Conservation (phyloP, 2,797 vertebrate species). For the Octomys mimax region DNA sequence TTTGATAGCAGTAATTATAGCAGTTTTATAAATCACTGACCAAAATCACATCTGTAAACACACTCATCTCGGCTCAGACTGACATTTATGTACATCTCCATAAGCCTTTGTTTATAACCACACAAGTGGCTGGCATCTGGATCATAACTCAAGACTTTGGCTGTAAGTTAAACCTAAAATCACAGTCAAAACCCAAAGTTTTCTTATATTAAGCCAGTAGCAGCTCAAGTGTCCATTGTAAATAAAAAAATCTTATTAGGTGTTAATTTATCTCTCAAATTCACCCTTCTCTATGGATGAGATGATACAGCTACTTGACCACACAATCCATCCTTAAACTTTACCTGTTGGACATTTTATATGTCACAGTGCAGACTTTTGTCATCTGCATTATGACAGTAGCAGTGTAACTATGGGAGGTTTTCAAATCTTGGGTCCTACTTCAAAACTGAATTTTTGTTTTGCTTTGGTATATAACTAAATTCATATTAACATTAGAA, state of each 20-base stretch:
- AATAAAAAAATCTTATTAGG: not conserved
- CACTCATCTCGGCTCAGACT: not conserved
- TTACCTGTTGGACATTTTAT: not conserved
- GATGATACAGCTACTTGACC: not conserved
- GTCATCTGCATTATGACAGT: fast-evolving
- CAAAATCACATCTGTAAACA: not conserved
- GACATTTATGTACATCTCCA: not conserved
- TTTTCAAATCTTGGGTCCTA: not conserved
- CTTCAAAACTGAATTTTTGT: not conserved
- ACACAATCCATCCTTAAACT: not conserved
- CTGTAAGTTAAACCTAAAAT: not conserved
- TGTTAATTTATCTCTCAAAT: not conserved
- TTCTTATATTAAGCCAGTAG: not conserved
- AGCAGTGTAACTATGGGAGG: not conserved
- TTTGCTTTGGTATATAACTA: not conserved
- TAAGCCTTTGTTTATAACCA: not conserved
- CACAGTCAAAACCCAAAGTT: not conserved
- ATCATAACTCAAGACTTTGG: not conserved
- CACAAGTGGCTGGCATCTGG: not conserved
- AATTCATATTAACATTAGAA: not conserved
- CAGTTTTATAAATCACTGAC: not conserved
- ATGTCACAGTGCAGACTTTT: not conserved
- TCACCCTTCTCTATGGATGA: not conserved
- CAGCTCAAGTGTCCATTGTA: not conserved
- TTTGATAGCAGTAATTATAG: not conserved